Base-by-base conservation (phyloP, 2,797 vertebrate species). In the Sandelia bainsii region DNA sequence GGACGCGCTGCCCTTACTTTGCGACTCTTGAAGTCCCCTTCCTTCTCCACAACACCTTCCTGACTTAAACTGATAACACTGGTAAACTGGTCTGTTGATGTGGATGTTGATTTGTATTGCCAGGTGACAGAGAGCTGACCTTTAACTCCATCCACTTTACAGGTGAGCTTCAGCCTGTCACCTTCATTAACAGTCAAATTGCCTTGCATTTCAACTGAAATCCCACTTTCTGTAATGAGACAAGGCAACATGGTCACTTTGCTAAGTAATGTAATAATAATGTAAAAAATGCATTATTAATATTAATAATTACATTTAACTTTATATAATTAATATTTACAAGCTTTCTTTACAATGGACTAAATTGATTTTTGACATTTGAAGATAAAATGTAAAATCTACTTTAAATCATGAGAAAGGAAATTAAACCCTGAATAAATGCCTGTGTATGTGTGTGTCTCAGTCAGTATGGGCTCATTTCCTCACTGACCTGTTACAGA, bases 91-190 rank as follows among this genome's bases (percentile, higher is more conserved):
- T 62, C 51, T 0, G 25, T 42, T 0, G 63, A 20, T 0, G 22
- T 14, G 37, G 74, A 6, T 5, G 54, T 51, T 0, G 80, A 63
- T 76, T 83, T 79, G 59, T 85, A 93, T 87, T 95, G 94, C 96
- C 97, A 98, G 13, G 22, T 81, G 72, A 97, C 69, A 0, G 95
- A 96, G n/a, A 97, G 81, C 8, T 76, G 88, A 60, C 89, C 80
- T 1, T 83, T 78, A 1, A 72, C 40, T 51, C 93, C 92, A 0
- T 20, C 74, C 23, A 93, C 94, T 57, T 80, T 62, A 6, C 96
- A 97, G 48, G 42, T 63, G 37, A 98, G 82, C 22, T 46, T 48
- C 37, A 98, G 79, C 0, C 53, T 0, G 1, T 91, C 91, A 13
- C 96, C 95, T 27, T 93, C 95, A 0, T 65, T 75, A 0, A 96